A percentile compares a stretch with the other conserved stretches of the same genome.
These are phyloP conservation scores for Plutella xylostella DNA, from an alignment of 2,888 invertebrate species.

Conservation along the genomic window DNA sequence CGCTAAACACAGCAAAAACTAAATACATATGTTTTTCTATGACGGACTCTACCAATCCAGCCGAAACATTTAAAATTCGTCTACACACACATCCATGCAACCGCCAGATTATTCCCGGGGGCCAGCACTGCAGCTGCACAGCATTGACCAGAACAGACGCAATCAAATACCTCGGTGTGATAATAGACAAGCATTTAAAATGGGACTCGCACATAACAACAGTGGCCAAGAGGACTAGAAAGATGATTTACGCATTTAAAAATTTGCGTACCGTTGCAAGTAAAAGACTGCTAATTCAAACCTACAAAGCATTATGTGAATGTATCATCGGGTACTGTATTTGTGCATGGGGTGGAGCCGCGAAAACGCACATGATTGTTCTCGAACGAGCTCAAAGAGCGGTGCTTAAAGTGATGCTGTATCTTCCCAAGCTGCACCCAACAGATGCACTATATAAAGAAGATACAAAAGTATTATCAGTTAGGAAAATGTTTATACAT, in stretches of 20 bases:
- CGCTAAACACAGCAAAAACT: slow-evolving; percentile 1
- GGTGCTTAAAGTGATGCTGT: neutral
- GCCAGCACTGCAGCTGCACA: no score
- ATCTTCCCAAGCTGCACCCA: no score
- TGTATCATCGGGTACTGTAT: neutral
- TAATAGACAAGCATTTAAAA: neutral
- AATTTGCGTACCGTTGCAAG: neutral
- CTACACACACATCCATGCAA: neutral
- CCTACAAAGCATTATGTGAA: neutral
- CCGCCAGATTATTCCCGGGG: neutral
- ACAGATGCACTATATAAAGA: no score
- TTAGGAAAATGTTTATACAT: no score
- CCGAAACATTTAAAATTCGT: neutral
- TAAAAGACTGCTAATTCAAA: neutral
- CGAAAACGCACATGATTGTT: neutral
- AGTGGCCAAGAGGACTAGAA: neutral
- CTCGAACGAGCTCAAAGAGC: slow-evolving; percentile 2
- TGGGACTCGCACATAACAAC: neutral
- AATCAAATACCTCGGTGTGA: neutral
- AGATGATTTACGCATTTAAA: slow-evolving; percentile 4
- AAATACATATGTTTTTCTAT: slow-evolving; percentile 1
- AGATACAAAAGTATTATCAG: no score
- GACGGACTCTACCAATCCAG: neutral
- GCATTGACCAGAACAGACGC: no score
- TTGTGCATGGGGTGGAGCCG: neutral